A percentile compares a stretch with the other conserved stretches of the same genome.
These are phyloP conservation scores for Andrena bucephala DNA, from an alignment of 2,888 invertebrate species.

Conservation along the genomic window DNA sequence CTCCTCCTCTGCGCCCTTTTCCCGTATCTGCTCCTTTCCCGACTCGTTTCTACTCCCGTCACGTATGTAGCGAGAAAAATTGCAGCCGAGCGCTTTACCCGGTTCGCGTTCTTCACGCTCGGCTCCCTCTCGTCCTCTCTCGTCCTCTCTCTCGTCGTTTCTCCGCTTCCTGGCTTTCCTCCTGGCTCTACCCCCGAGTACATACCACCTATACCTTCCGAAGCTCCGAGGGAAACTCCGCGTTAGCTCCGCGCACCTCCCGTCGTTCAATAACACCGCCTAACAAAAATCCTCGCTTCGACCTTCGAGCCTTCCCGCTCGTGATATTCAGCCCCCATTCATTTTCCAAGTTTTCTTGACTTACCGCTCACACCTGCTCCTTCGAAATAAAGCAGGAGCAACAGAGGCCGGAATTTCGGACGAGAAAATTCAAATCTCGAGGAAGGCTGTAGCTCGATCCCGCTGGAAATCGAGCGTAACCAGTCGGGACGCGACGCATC, in stretches of 20 bases:
- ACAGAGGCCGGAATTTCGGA: not conserved
- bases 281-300: constrained; percentile 28
- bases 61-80: constrained; percentile 85
- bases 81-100: constrained; percentile 85
- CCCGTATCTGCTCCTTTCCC: constrained; percentile 63
- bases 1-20: constrained; percentile 57
- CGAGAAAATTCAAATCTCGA: constrained; percentile 9
- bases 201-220: constrained; percentile 6
- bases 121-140: constrained; percentile 65
- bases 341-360: not conserved
- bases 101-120: constrained; percentile 84
- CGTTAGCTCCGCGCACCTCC: constrained; percentile 11
- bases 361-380: no score
- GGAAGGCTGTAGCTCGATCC: constrained; percentile 14
- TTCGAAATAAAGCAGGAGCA: not conserved
- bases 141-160: constrained; percentile 32
- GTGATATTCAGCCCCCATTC: constrained; percentile 5
- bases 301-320: not conserved
- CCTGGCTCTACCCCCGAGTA: no score
- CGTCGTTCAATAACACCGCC: constrained; percentile 48
- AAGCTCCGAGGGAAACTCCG: constrained; percentile 39
- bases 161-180: constrained; percentile 24
- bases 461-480: constrained; percentile 55
- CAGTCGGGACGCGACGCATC: constrained; percentile 24
- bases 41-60: constrained; percentile 83